Percentiles rank a stretch among this genome's conserved stretches.
phyloP scores from a whole-genome alignment of 2,797 vertebrate genomes.

The Chaenodraco wilsoni region DNA sequence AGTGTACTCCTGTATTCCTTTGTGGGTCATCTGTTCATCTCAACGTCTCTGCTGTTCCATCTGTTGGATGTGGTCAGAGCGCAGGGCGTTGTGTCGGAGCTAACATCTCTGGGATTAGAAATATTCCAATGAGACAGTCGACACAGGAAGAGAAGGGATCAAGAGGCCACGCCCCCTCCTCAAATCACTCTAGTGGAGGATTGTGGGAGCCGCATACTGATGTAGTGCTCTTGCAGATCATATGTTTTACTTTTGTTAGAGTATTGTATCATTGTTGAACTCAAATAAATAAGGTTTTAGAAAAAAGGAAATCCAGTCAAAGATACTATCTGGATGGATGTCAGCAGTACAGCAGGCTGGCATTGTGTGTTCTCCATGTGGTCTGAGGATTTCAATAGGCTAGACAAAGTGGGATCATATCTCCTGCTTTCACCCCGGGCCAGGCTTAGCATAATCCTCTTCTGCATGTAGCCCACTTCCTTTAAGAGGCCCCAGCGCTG shows the following conservation, averaged over 20 bases:
- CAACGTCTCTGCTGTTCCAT: neutral
- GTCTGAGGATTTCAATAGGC: constrained; percentile 18
- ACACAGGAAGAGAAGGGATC: constrained; percentile 3
- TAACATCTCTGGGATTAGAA: constrained; percentile 62
- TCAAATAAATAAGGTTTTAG: too few species aligned
- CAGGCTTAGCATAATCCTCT: constrained; percentile 43
- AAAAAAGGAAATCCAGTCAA: too few species aligned
- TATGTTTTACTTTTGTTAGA: neutral
- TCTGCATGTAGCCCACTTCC: constrained; percentile 30
- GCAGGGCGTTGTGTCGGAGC: constrained; percentile 22
- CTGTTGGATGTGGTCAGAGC: constrained; percentile 38
- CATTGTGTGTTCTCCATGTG: neutral
- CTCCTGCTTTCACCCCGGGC: neutral
- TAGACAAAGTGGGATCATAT: constrained; percentile 18
- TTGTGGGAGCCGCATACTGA: constrained; percentile 60
- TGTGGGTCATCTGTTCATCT: constrained; percentile 36
- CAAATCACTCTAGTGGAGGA: constrained; percentile 66
- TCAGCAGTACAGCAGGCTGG: neutral
- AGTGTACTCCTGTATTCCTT: constrained; percentile 24
- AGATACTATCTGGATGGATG: neutral
- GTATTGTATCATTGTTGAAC: too few species aligned
- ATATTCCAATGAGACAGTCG: constrained; percentile 43
- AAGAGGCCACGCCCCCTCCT: constrained; percentile 54
- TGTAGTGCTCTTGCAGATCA: constrained; percentile 8
- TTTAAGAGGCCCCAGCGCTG: neutral